These are phyloP conservation scores for Oegoconia quadripuncta DNA, from an alignment of 2,888 invertebrate genomes.

Conservation along the genomic window DNA sequence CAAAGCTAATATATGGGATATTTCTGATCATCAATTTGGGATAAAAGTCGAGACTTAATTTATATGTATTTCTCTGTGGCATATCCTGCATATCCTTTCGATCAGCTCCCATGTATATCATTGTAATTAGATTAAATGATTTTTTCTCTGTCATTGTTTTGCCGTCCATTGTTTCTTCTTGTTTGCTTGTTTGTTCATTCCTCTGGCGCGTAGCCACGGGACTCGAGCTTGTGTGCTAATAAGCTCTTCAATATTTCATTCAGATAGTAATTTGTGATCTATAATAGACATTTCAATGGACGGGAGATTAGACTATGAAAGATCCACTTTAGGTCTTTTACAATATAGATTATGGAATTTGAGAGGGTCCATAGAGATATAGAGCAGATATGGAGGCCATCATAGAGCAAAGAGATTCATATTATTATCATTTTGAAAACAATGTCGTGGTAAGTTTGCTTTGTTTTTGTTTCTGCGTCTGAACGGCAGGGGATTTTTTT, in stretches of 20 bases:
- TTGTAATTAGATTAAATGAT: slow-evolving; percentile 76
- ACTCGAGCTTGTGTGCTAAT: slow-evolving; percentile 58
- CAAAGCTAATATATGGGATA: too few relatives aligned
- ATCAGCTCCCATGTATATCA: slow-evolving; percentile 46
- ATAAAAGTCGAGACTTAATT: slow-evolving; percentile 31
- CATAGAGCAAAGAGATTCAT: too few relatives aligned
- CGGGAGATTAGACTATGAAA: slow-evolving; percentile 20
- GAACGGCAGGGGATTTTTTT: neutral
- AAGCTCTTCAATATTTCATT: slow-evolving; percentile 66
- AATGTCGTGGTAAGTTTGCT: too few relatives aligned
- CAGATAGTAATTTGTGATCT: slow-evolving; percentile 40
- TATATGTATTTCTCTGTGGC: neutral
- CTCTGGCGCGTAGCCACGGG: slow-evolving; percentile 14
- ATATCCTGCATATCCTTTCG: slow-evolving; percentile 40
- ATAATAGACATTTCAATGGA: slow-evolving; percentile 15
- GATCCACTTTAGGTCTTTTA: too few relatives aligned
- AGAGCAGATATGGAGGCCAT: too few relatives aligned
- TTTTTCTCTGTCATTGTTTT: slow-evolving; percentile 70
- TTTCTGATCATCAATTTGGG: too few relatives aligned
- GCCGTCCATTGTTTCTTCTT: slow-evolving; percentile 60
- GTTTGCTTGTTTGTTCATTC: slow-evolving; percentile 36
- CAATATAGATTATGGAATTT: too few relatives aligned
- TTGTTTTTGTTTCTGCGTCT: neutral
- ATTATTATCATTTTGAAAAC: too few relatives aligned
- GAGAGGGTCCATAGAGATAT: too few relatives aligned